Conservation (phyloP, 2,797 vertebrate genomes). For the Syngnathus acus region DNA sequence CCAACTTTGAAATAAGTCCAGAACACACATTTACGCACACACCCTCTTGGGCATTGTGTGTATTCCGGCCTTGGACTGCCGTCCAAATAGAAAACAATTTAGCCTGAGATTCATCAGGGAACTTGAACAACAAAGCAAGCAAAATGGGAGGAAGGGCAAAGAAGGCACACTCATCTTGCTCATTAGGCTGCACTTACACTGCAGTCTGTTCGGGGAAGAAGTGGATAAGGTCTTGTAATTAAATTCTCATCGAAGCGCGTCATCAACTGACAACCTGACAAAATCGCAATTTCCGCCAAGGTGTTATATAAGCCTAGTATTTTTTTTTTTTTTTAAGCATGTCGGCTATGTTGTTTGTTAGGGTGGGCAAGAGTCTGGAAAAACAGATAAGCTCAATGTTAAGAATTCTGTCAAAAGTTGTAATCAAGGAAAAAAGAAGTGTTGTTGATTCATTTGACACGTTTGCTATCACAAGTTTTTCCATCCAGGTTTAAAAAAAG, state of each 20-base stretch:
- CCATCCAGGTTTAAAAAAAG: not conserved
- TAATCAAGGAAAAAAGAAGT: not conserved
- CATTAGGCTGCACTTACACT: slow-evolving; percentile 36
- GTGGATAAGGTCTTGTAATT: slow-evolving; percentile 34
- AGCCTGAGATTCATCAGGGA: slow-evolving; percentile 41
- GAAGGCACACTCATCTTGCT: slow-evolving; percentile 28
- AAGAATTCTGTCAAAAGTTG: not conserved
- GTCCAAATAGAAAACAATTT: slow-evolving; percentile 30
- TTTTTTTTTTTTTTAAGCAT: not conserved
- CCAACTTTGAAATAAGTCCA: slow-evolving; percentile 25
- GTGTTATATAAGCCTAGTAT: not conserved
- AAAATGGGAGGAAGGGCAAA: slow-evolving; percentile 47
- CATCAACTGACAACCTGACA: slow-evolving; percentile 7
- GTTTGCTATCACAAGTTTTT: not conserved
- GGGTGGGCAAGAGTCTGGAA: not conserved
- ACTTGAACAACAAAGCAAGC: slow-evolving; percentile 40
- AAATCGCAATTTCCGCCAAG: slow-evolving; percentile 4
- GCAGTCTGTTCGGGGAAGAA: slow-evolving; percentile 25
- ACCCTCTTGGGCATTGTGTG: slow-evolving; percentile 17
- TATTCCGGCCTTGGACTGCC: slow-evolving; percentile 19
- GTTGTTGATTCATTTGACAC: not conserved
- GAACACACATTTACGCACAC: slow-evolving; percentile 8
- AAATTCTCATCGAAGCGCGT: slow-evolving; percentile 37
- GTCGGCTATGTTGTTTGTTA: not conserved
- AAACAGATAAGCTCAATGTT: not conserved